Evolutionary conservation across 2,888 invertebrate species (phyloP).

Genomic region (Lacanobia oleracea): DNA sequence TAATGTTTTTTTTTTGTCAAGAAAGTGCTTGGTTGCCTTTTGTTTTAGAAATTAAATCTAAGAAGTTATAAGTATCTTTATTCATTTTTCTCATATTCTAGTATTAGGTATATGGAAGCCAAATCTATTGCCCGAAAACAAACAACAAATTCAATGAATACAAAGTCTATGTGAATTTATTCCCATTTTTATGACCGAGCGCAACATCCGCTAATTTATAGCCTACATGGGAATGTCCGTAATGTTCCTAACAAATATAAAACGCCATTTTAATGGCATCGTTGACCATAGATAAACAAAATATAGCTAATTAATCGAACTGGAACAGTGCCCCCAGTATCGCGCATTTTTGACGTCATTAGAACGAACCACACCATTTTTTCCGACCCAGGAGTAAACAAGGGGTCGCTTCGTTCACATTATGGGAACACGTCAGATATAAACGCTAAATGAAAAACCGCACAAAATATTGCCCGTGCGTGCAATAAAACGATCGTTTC

Average conservation of each 20-base stretch:
- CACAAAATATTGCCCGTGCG: conserved; percentile 64
- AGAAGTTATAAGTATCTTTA: no score
- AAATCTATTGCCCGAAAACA: not conserved
- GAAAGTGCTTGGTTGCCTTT: no score
- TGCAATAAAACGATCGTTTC: conserved; percentile 72
- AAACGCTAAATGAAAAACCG: conserved; percentile 58
- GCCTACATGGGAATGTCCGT: conserved; percentile 67
- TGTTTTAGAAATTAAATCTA: no score
- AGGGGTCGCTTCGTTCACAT: conserved; percentile 40
- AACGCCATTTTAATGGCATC: conserved; percentile 67
- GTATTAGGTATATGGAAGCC: no score
- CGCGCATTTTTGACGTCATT: conserved; percentile 69
- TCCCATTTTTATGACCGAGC: conserved; percentile 64
- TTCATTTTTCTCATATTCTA: no score
- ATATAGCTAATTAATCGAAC: conserved; percentile 74
- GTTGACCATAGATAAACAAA: conserved; percentile 67
- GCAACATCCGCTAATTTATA: conserved; percentile 71
- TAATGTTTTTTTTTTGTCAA: no score
- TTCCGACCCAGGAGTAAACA: conserved; percentile 58
- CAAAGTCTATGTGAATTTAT: conserved; percentile 21
- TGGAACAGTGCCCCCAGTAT: conserved; percentile 62
- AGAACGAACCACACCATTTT: conserved; percentile 57
- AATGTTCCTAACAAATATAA: conserved; percentile 66
- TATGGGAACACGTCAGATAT: conserved; percentile 59
- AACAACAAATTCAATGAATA: conserved; percentile 13